A percentile compares a stretch with the other conserved stretches of the same genome.
phyloP scores from a whole-genome alignment of 2,888 invertebrate species.

The Megaustenia siamemsis region DNA sequence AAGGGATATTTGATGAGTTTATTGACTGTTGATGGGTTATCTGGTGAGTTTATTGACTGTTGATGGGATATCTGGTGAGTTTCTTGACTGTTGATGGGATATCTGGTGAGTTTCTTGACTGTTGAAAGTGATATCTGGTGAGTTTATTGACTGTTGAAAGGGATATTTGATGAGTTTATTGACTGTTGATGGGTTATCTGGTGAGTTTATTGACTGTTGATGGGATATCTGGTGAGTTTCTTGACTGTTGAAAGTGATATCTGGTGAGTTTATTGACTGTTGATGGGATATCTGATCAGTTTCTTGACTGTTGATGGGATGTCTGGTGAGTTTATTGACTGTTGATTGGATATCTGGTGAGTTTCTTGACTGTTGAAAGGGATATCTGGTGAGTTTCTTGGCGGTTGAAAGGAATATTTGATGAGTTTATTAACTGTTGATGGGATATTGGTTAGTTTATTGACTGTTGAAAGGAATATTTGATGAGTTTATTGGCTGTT shows the following conservation, averaged over 20 bases:
- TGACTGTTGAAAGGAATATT: constrained; percentile 95
- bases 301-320: constrained; percentile 93
- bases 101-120: neutral
- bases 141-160: neutral
- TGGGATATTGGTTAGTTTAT: constrained; percentile 86
- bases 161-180: constrained; percentile 89
- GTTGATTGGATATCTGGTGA: neutral
- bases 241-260: neutral
- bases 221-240: neutral
- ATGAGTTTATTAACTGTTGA: constrained; percentile 81
- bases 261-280: neutral
- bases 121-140: neutral
- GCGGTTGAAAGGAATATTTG: too few species aligned
- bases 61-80: neutral
- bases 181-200: constrained; percentile 91
- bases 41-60: constrained; percentile 77
- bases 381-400: neutral
- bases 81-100: neutral
- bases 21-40: constrained; percentile 93
- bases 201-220: constrained; percentile 64
- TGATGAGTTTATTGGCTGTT: constrained; percentile 88
- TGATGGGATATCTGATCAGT: constrained; percentile 83
- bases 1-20: constrained; percentile 86
- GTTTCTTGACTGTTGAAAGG: neutral
- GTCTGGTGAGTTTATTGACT: constrained; percentile 81